These are phyloP conservation scores for Phthorimaea operculella DNA, from an alignment of 1,140 invertebrate genomes.

Conservation along the genomic window DNA sequence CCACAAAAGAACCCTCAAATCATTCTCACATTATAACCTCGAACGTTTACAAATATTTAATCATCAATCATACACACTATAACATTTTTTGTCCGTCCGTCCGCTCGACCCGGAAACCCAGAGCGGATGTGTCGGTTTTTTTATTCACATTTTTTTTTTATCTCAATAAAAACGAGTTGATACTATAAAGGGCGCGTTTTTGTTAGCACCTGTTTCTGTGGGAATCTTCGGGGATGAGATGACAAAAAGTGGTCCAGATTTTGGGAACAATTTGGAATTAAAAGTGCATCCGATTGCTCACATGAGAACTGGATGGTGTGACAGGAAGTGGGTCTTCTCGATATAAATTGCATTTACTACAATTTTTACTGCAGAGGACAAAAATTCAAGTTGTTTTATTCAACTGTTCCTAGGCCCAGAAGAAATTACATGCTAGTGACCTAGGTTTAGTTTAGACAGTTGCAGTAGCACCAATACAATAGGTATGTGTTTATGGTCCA, in stretches of 20 bases:
- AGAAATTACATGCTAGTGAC: no score
- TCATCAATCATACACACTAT: slow-evolving; percentile 29
- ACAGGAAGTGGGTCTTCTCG: no score
- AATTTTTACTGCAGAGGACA: no score
- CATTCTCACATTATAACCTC: slow-evolving; percentile 20
- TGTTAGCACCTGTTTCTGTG: slow-evolving; percentile 54
- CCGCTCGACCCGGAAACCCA: slow-evolving; percentile 45
- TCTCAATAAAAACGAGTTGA: slow-evolving; percentile 49
- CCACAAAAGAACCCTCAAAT: slow-evolving; percentile 11
- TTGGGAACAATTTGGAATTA: slow-evolving; percentile 1
- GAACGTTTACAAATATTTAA: slow-evolving; percentile 39
- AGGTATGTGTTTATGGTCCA: no score
- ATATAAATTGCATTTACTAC: no score
- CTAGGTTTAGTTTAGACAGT: no score
- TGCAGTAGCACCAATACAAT: no score
- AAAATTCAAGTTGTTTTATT: no score
- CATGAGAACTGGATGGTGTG: no score
- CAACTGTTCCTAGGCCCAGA: no score
- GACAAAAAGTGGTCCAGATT: slow-evolving; percentile 31
- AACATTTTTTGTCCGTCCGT: slow-evolving; percentile 30
- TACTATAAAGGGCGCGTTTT: slow-evolving; percentile 43
- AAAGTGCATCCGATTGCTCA: neutral
- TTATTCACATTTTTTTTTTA: slow-evolving; percentile 20
- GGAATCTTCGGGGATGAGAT: slow-evolving; percentile 28
- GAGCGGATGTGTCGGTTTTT: slow-evolving; percentile 41